Evolutionary conservation across 2,888 invertebrate genomes (phyloP).

Genomic region (Dryocosmus kuriphilus): DNA sequence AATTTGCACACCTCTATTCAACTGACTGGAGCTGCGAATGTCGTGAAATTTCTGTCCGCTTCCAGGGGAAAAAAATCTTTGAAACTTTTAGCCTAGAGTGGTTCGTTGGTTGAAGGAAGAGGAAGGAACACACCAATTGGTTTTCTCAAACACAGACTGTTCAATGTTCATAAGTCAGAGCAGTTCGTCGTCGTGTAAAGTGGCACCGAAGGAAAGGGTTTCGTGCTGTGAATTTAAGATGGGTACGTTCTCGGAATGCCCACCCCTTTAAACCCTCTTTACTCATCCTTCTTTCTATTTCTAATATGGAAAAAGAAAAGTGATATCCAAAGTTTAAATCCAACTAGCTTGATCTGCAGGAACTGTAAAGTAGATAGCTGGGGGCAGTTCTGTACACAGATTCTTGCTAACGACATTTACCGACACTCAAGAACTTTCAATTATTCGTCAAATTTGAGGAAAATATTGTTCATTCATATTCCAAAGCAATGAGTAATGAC

Average conservation of each 20-base stretch:
- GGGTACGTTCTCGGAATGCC: slow-evolving; percentile 12
- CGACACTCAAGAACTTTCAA: too few species aligned
- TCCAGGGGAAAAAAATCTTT: background rate
- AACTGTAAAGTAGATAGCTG: background rate
- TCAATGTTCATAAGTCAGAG: slow-evolving; percentile 31
- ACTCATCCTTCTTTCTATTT: background rate
- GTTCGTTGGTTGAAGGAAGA: background rate
- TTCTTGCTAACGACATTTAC: too few species aligned
- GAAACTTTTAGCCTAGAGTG: slow-evolving; percentile 15
- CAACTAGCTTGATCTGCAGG: slow-evolving; percentile 3
- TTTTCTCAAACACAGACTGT: slow-evolving; percentile 22
- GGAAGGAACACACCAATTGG: background rate
- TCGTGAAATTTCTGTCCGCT: background rate
- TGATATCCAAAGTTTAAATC: slow-evolving; percentile 12
- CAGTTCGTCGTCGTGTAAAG: slow-evolving; percentile 26
- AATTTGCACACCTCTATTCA: too few species aligned
- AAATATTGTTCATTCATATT: too few species aligned
- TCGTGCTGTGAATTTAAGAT: slow-evolving; percentile 33
- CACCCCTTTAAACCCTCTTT: background rate
- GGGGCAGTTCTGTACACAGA: too few species aligned
- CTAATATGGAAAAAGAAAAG: background rate
- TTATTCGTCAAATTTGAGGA: too few species aligned
- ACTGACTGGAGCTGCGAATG: too few species aligned
- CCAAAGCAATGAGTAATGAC: too few species aligned
- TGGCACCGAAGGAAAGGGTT: slow-evolving; percentile 4